These are phyloP conservation scores for Gadus chalcogrammus DNA, from an alignment of 2,113 vertebrate genomes.

Conservation along the genomic window DNA sequence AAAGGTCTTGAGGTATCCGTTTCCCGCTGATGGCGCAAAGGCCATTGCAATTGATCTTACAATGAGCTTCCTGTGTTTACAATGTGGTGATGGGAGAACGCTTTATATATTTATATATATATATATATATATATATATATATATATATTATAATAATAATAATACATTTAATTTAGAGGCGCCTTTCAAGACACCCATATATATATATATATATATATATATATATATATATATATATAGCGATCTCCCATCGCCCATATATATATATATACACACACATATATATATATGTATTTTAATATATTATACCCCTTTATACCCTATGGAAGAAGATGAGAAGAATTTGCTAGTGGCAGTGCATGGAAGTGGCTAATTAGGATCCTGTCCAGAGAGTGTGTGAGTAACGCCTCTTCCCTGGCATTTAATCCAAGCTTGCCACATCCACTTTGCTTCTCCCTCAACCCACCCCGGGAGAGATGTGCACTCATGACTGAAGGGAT, in stretches of 20 bases:
- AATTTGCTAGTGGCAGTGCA: constrained; percentile 56
- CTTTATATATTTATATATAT: too few species aligned
- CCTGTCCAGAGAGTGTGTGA: constrained; percentile 69
- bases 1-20: constrained; percentile 39
- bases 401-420: constrained; percentile 67
- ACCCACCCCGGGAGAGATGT: constrained; percentile 46
- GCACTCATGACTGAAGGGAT: constrained; percentile 57
- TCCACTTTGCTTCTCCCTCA: constrained; percentile 65
- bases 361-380: constrained; percentile 73
- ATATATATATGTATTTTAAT: too few species aligned
- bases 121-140: background rate
- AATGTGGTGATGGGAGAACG: background rate
- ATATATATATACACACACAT: too few species aligned
- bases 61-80: background rate
- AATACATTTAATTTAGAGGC: too few species aligned
- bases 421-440: constrained; percentile 74
- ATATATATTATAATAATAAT: too few species aligned
- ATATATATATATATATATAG: too few species aligned
- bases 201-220: too few species aligned
- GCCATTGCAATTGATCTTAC: constrained; percentile 28
- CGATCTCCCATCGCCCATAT: too few species aligned
- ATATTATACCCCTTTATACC: too few species aligned
- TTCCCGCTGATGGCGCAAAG: constrained; percentile 25
- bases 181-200: too few species aligned
- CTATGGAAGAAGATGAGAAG: too few species aligned